These are phyloP conservation scores for Miltochrista miniata DNA, from an alignment of 2,888 invertebrate species.

Conservation along the genomic window DNA sequence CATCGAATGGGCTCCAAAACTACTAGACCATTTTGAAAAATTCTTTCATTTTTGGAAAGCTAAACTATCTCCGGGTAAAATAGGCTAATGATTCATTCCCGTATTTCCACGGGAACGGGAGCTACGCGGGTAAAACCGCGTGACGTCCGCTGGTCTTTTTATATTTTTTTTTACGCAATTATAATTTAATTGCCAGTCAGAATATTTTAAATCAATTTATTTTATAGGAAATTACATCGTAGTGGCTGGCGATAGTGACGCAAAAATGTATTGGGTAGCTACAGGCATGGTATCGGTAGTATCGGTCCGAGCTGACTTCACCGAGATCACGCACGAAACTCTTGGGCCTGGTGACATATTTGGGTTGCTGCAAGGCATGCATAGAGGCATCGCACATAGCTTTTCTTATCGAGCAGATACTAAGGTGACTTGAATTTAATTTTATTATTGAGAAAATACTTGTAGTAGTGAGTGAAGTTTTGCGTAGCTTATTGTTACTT, in stretches of 20 bases:
- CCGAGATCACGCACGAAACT: conserved; percentile 74
- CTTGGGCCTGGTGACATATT: conserved; percentile 76
- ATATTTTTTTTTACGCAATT: background rate
- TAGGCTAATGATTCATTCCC: too few relatives aligned
- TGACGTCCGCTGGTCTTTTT: too few relatives aligned
- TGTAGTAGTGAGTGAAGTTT: too few relatives aligned
- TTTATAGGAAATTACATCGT: conserved; percentile 78
- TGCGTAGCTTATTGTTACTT: too few relatives aligned
- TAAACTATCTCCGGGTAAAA: too few relatives aligned
- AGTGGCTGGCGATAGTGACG: conserved; percentile 79
- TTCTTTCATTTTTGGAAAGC: too few relatives aligned
- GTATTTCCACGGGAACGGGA: too few relatives aligned
- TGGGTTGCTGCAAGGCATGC: conserved; percentile 79
- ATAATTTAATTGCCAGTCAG: background rate
- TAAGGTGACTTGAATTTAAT: conserved; percentile 48
- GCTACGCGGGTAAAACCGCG: too few relatives aligned
- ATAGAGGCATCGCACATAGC: conserved; percentile 71
- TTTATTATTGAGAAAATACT: too few relatives aligned
- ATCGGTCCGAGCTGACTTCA: conserved; percentile 69
- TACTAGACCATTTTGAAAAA: too few relatives aligned
- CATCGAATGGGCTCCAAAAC: too few relatives aligned
- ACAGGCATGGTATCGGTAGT: conserved; percentile 74
- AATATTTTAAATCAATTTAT: background rate
- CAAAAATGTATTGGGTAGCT: conserved; percentile 81
- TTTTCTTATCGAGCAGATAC: conserved; percentile 81